Evolutionary conservation across 1,140 invertebrate species (phyloP).

Genomic region (Atta texana): DNA sequence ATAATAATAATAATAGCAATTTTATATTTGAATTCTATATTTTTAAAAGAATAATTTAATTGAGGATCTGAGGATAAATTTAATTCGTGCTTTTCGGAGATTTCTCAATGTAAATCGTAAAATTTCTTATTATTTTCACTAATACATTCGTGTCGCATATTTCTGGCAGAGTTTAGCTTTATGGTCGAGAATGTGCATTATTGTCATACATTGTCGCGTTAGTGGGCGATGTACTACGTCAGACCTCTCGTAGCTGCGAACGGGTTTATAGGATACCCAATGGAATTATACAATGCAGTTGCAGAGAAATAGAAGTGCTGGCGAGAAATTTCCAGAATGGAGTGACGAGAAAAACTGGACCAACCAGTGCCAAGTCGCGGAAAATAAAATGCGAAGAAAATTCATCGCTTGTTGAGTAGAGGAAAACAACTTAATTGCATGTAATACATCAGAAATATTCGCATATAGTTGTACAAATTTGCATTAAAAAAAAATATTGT

Average conservation of each 20-base stretch:
- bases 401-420: neutral
- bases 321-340: conserved; percentile 46
- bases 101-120: neutral
- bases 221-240: conserved; percentile 50
- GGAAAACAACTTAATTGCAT: conserved; percentile 2
- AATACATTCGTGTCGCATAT: conserved; percentile 23
- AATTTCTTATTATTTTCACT: conserved; percentile 37
- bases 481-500: conserved; percentile 18
- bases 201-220: conserved; percentile 49
- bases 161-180: conserved; percentile 37
- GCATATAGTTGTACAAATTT: conserved; percentile 6
- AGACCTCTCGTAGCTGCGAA: conserved; percentile 46
- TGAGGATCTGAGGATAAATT: neutral
- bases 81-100: neutral
- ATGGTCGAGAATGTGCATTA: conserved; percentile 23
- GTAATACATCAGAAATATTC: neutral
- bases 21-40: neutral
- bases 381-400: conserved; percentile 28
- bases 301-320: conserved; percentile 32
- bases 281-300: conserved; percentile 57
- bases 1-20: neutral
- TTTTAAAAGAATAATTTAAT: neutral
- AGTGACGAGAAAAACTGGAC: conserved; percentile 25
- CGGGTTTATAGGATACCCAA: conserved; percentile 50
- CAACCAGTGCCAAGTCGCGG: conserved; percentile 35